Conservation (phyloP, 2,113 vertebrate species). For the Thalassarche chlororhynchos region DNA sequence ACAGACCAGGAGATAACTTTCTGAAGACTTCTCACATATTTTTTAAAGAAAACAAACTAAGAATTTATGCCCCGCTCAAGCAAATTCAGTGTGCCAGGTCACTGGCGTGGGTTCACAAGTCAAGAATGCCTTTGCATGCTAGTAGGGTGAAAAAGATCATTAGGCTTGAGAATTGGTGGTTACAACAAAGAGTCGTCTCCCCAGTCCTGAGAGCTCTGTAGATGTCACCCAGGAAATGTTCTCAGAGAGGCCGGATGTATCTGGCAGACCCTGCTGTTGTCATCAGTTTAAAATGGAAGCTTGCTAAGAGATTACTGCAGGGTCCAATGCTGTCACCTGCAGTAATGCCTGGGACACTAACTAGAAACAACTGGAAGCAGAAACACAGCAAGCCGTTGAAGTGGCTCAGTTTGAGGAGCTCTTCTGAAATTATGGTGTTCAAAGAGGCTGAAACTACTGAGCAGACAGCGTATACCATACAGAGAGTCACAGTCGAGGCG, state of each 20-base stretch:
- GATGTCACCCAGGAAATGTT: neutral
- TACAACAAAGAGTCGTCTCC: neutral
- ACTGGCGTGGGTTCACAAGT: neutral
- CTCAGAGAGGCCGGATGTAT: neutral
- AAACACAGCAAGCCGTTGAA: neutral
- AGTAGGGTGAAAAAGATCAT: neutral
- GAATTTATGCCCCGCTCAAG: neutral
- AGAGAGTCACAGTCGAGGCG: rapidly evolving
- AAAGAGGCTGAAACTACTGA: neutral
- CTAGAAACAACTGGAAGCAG: neutral
- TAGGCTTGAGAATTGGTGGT: neutral
- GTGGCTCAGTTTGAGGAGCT: neutral
- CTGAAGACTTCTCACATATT: neutral
- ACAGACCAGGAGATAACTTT: neutral
- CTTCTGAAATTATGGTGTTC: neutral
- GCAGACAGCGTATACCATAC: neutral
- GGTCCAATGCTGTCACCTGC: neutral
- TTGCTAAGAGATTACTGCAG: neutral
- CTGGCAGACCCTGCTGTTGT: neutral
- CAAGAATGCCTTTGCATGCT: neutral
- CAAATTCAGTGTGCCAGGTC: neutral
- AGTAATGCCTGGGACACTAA: neutral
- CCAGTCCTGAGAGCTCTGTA: neutral
- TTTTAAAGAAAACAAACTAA: neutral
- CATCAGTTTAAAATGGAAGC: neutral